These are phyloP conservation scores for Hemicrepidius hirtus DNA, from an alignment of 2,888 invertebrate species.

Conservation along the genomic window DNA sequence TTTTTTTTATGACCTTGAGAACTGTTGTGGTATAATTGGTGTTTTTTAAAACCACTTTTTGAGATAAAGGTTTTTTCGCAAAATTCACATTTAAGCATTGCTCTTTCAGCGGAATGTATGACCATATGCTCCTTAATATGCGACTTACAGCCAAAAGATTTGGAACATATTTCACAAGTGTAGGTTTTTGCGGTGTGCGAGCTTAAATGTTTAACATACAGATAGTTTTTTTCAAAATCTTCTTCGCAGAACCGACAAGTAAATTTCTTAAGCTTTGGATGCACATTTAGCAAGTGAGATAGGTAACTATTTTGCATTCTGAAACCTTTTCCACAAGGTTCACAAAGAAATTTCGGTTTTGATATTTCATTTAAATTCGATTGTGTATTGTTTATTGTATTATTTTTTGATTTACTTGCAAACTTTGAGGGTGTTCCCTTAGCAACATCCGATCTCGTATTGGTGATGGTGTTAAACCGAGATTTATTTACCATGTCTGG, in stretches of 20 bases:
- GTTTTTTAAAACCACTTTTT: background rate
- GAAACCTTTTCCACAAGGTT: no score
- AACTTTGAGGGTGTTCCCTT: no score
- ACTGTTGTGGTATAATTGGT: background rate
- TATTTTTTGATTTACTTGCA: no score
- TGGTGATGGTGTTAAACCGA: no score
- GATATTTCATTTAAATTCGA: no score
- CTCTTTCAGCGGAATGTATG: no score
- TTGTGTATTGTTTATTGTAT: no score
- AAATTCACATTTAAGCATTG: background rate
- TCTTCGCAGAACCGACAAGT: background rate
- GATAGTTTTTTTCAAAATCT: background rate
- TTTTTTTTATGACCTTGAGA: slow-evolving; percentile 43
- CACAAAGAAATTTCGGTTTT: background rate
- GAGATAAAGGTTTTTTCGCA: background rate
- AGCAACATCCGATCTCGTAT: no score
- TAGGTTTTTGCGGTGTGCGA: slow-evolving; percentile 64
- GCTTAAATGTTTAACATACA: background rate
- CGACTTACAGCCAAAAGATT: slow-evolving; percentile 74
- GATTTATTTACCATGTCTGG: no score
- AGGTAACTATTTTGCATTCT: no score
- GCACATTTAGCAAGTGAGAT: background rate
- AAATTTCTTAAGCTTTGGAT: background rate
- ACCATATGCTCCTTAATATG: no score
- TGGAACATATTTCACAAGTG: slow-evolving; percentile 73